phyloP scores from a whole-genome alignment of 2,113 vertebrate genomes.

The Rafetus swinhoei region DNA sequence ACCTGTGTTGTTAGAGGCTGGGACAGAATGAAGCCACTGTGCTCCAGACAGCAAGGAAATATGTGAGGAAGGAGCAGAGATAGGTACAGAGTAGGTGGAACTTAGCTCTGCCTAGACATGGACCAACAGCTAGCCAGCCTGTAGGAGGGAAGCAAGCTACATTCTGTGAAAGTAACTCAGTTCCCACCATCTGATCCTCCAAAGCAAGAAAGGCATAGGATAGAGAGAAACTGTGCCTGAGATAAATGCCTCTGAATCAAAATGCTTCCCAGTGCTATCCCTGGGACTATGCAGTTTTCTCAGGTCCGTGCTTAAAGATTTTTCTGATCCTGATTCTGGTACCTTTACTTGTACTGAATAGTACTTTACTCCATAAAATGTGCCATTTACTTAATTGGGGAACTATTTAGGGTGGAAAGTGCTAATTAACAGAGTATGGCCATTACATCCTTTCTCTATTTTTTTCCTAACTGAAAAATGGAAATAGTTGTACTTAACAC shows the following conservation, averaged over 20 bases:
- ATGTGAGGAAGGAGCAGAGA: rapidly evolving
- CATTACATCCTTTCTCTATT: too few relatives aligned
- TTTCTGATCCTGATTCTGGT: neutral
- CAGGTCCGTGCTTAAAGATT: neutral
- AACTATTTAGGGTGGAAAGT: neutral
- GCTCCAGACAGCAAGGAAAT: neutral
- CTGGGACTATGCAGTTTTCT: neutral
- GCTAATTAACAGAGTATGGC: too few relatives aligned
- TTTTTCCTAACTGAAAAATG: neutral
- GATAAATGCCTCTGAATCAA: neutral
- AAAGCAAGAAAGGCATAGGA: neutral
- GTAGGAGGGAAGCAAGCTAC: neutral
- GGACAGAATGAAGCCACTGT: rapidly evolving
- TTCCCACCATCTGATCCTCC: neutral
- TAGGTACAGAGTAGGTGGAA: neutral
- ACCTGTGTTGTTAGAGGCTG: rapidly evolving
- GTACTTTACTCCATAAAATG: neutral
- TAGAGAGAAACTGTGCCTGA: neutral
- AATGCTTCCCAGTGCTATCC: neutral
- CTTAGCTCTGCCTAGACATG: neutral
- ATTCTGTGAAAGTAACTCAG: neutral
- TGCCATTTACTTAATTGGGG: neutral
- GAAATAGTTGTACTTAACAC: neutral
- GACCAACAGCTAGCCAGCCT: rapidly evolving
- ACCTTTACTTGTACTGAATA: neutral